A percentile compares a stretch with the other conserved stretches of the same genome.
Conservation (phyloP, 1,140 invertebrate genomes). For the Trichogramma pretiosum region DNA sequence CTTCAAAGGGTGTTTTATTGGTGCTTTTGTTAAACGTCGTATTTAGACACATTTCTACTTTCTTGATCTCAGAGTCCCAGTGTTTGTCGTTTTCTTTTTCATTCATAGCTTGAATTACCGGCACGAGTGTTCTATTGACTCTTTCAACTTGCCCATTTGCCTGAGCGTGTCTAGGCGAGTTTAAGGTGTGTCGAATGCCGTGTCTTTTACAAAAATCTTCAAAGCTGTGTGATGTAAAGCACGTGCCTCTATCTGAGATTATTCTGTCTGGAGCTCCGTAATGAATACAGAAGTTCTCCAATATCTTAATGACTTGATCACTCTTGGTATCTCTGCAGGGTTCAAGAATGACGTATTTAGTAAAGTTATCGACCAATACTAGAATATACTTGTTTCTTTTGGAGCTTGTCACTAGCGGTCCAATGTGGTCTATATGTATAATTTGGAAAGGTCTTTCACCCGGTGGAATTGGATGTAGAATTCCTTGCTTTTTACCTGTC, state of each 20-base stretch:
- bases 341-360: constrained; percentile 6
- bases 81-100: not conserved
- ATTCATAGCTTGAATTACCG: not conserved
- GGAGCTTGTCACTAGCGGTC: constrained; percentile 3
- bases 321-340: constrained; percentile 4
- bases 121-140: constrained; percentile 12
- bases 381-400: constrained; percentile 15
- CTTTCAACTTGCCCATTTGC: constrained; percentile 26
- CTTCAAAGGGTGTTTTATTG: constrained; percentile 14
- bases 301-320: not conserved
- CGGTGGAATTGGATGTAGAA: constrained; percentile 19
- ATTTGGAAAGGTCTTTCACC: constrained; percentile 14
- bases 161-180: constrained; percentile 24
- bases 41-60: constrained; percentile 15
- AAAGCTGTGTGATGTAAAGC: constrained; percentile 27
- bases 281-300: constrained; percentile 11
- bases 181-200: constrained; percentile 24
- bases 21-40: constrained; percentile 11
- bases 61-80: constrained; percentile 10
- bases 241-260: constrained; percentile 25
- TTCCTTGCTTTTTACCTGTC: constrained; percentile 10
- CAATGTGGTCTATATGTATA: constrained; percentile 19
- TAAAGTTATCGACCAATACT: constrained; percentile 16
- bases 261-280: constrained; percentile 23
- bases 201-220: constrained; percentile 20